Conservation (phyloP, 2,888 invertebrate species). For the Melanophora roralis region DNA sequence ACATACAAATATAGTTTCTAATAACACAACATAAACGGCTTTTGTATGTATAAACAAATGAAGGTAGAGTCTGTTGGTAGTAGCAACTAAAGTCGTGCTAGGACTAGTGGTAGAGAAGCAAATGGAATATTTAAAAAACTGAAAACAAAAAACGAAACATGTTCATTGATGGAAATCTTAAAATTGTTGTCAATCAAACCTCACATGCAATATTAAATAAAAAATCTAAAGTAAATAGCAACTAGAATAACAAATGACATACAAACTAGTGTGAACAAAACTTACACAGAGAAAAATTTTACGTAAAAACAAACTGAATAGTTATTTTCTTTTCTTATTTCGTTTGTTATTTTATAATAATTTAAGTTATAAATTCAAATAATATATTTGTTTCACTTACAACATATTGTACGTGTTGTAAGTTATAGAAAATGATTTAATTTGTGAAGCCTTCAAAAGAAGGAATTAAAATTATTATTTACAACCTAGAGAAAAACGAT, state of each 20-base stretch:
- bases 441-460: too few relatives aligned
- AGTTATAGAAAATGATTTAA: too few relatives aligned
- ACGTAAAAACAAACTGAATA: neutral
- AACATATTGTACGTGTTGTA: too few relatives aligned
- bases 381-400: too few relatives aligned
- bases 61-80: too few relatives aligned
- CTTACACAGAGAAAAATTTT: conserved; percentile 10
- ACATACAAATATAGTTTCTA: conserved; percentile 4
- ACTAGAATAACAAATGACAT: conserved; percentile 23
- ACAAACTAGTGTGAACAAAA: neutral
- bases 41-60: too few relatives aligned
- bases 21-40: too few relatives aligned
- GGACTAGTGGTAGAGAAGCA: neutral
- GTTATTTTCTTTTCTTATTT: neutral
- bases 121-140: conserved; percentile 1
- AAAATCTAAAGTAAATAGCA: conserved; percentile 36
- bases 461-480: too few relatives aligned
- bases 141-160: conserved; percentile 50
- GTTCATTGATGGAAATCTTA: conserved; percentile 65
- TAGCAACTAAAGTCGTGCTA: neutral
- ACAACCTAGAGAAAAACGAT: too few relatives aligned
- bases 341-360: too few relatives aligned
- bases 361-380: too few relatives aligned
- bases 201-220: conserved; percentile 59
- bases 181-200: conserved; percentile 66